phyloP scores from a whole-genome alignment of 2,888 invertebrate genomes.

The Calliopum simillimum region DNA sequence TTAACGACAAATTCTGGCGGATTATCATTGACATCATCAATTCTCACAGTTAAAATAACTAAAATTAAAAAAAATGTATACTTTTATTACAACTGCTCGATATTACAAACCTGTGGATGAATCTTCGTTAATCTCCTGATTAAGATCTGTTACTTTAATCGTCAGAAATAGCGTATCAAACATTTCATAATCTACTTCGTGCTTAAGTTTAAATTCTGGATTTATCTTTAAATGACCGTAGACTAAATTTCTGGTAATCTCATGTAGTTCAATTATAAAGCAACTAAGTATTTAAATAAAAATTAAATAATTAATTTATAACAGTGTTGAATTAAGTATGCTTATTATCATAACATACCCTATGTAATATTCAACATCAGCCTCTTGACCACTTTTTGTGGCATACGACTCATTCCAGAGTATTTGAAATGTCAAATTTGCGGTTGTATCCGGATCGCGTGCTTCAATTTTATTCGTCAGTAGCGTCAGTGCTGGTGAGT shows the following conservation, averaged over 20 bases:
- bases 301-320: background rate
- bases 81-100: background rate
- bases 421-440: conserved; percentile 71
- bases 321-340: background rate
- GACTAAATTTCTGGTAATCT: conserved; percentile 43
- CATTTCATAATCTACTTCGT: conserved; percentile 71
- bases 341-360: conserved; percentile 31
- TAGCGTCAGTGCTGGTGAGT: conserved; percentile 65
- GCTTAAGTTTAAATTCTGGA: conserved; percentile 41
- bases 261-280: conserved; percentile 52
- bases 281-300: conserved; percentile 50
- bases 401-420: conserved; percentile 73
- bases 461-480: conserved; percentile 69
- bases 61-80: conserved; percentile 35
- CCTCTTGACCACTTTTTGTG: conserved; percentile 70
- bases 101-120: conserved; percentile 68
- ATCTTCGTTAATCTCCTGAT: conserved; percentile 68
- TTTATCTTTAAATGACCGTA: conserved; percentile 50
- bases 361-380: conserved; percentile 40
- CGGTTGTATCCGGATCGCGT: conserved; percentile 73
- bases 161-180: conserved; percentile 72
- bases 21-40: conserved; percentile 76
- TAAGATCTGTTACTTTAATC: conserved; percentile 69
- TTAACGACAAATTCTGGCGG: conserved; percentile 70
- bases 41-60: conserved; percentile 72